Percentiles rank a stretch among this genome's conserved stretches.
phyloP scores from a whole-genome alignment of 2,113 vertebrate species.

The Nycticebus coucang region DNA sequence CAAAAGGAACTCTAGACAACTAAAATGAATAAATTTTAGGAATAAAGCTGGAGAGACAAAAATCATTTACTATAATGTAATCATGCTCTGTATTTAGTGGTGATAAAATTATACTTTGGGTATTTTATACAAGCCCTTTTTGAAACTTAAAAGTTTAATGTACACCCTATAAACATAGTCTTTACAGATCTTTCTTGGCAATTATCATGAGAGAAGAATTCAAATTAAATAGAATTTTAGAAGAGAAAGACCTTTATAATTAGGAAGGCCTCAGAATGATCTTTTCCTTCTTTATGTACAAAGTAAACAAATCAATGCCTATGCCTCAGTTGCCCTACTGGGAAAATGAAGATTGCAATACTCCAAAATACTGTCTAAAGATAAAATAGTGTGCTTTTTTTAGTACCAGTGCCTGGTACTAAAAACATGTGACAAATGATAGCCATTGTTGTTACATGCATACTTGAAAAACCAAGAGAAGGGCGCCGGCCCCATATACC shows the following conservation, averaged over 20 bases:
- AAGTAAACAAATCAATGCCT: not conserved
- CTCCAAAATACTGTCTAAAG: not conserved
- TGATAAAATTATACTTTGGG: slow-evolving; percentile 16
- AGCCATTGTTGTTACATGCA: not conserved
- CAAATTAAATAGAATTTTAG: slow-evolving; percentile 4
- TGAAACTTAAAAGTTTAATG: not conserved
- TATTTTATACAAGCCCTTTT: not conserved
- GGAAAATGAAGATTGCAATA: not conserved
- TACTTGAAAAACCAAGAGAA: not conserved
- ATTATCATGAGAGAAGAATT: not conserved
- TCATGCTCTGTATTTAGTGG: not conserved
- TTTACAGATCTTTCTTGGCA: not conserved
- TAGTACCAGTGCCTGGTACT: not conserved
- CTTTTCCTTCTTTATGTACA: not conserved
- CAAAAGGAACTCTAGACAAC: not conserved
- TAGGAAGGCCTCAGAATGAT: not conserved
- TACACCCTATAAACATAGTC: not conserved
- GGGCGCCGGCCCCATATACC: too few relatives aligned
- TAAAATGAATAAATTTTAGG: slow-evolving; percentile 16
- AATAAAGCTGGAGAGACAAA: not conserved
- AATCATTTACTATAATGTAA: not conserved
- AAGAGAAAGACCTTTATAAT: not conserved
- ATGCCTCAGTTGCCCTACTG: slow-evolving; percentile 4
- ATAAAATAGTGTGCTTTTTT: slow-evolving; percentile 6
- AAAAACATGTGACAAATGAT: not conserved